Base-by-base conservation (phyloP, 2,888 invertebrate genomes). In the Chorisops tibialis region DNA sequence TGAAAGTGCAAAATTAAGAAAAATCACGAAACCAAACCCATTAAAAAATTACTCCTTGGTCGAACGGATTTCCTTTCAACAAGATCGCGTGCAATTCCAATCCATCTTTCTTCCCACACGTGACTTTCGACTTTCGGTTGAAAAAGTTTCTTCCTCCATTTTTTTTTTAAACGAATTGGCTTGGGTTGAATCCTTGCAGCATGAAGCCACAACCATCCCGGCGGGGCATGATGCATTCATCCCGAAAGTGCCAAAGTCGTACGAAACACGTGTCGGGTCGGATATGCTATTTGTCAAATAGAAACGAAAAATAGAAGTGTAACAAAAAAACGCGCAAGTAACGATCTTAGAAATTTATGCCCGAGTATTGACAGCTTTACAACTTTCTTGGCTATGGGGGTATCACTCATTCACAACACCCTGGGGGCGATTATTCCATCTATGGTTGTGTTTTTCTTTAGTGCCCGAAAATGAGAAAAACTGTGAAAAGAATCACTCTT, bases 301-400 rank as follows among this genome's bases (percentile, higher is more conserved):
- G 3, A 18, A 24, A 39, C 45, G 48, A 58, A 58, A 11, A 30
- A 30, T 30, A 30, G 9, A 24, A 39, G 9, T 9, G 24, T 24
- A 24, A 24, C 4, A 24, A 30, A 30, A 30, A 30, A 1, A 30
- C 30, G 1, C 7, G 9, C 30, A 30, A 30, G 30, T 7, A 30
- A 30, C 30, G 30, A 30, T 7, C n/a, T 30, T 7, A 30, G 30
- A 30, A 50, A 59, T 62, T 12, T 50, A 62, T 59, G 39, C 22
- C 35, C 52, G 24, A 19, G 60, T 63, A 60, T 63, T 63, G 63
- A 63, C 63, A 63, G 63, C 48, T 63, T 63, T 63, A 63, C 63
- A 60, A 60, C 35, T 18, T 39, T 56, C 52, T 63, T 38, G 49
- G 54, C 52, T 14, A 54, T 49, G 60, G 63, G 51, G 63, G 59